These are phyloP conservation scores for Dynastes hyllus DNA, from an alignment of 2,888 invertebrate species.

Conservation along the genomic window DNA sequence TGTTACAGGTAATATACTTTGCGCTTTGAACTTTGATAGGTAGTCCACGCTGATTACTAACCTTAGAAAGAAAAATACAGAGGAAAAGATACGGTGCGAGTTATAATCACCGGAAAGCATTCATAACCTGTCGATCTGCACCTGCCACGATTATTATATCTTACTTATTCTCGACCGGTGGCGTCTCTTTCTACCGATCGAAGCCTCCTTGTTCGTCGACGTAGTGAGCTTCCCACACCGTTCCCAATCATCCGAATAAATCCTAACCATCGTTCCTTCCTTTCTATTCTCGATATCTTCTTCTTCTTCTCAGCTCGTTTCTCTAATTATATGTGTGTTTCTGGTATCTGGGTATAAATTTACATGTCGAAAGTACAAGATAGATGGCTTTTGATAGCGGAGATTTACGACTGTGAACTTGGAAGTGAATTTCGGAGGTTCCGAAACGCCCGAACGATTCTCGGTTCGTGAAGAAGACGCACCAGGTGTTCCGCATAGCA, in stretches of 20 bases:
- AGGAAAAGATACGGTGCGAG: constrained; percentile 24
- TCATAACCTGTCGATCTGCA: constrained; percentile 48
- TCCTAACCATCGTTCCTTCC: constrained; percentile 30
- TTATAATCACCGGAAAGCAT: constrained; percentile 48
- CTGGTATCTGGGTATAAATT: constrained; percentile 46
- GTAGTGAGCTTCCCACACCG: constrained; percentile 35
- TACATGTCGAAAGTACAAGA: constrained; percentile 44
- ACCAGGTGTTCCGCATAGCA: constrained; percentile 37
- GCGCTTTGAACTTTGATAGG: neutral
- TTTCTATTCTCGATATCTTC: constrained; percentile 10
- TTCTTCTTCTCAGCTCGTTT: neutral
- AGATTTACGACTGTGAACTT: constrained; percentile 35
- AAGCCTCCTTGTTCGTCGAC: neutral
- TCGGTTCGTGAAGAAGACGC: constrained; percentile 12
- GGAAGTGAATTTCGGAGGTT: constrained; percentile 16
- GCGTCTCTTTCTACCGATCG: constrained; percentile 26
- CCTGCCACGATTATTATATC: constrained; percentile 45
- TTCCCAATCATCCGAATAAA: constrained; percentile 32
- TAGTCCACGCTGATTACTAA: neutral
- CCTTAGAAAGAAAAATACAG: neutral
- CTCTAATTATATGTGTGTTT: constrained; percentile 29
- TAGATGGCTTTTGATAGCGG: constrained; percentile 41
- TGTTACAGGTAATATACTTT: neutral
- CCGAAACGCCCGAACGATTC: neutral
- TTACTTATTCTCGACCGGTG: constrained; percentile 30